Evolutionary conservation across 2,797 vertebrate species (phyloP), one percentile per base, ranked within the genome.

Genomic region (Hyperoplus lanceolatus): DNA sequence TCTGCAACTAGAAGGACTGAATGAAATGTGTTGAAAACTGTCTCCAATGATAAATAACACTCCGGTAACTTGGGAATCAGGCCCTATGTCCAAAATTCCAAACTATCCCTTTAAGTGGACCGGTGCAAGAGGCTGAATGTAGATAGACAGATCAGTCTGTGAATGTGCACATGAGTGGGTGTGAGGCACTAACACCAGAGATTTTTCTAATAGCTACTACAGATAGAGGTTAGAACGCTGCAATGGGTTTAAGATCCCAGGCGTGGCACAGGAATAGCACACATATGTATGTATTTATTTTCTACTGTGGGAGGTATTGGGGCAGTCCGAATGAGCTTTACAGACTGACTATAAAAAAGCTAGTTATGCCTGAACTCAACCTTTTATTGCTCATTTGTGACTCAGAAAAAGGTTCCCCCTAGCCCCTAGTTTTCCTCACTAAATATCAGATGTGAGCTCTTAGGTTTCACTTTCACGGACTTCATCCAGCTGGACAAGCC

Each of bases 101-200:
- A 21, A 21, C 21, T 21, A 21, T 21, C 21, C 21, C 21, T 21
- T 75, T 60, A 77, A 65, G 53, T 48, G 50, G 57, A 80, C 39
- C 21, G 51, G 21, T 66, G 61, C 66, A 80, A 68, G 29, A 70
- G 49, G 55, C 56, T 59, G 77, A 49, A 54, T 29, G 39, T 18
- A 41, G 58, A 71, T 63, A 38, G 70, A 77, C 13, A 70, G 15
- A 79, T 70, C 29, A 66, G 16, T 70, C 50, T 70, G 36, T 58
- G 68, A 78, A 87, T 75, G 66, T 68, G 43, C 49, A 54, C 53
- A 49, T 66, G 41, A 80, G 79, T 80, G 56, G 65, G 53, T 69
- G 54, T 56, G 49, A 46, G 39, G 56, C 49, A 39, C 64, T 53
- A 75, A 73, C 46, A 77, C 21, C 45, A 70, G 11, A 21, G 38